Conservation (phyloP, 2,113 vertebrate species). For the Hydrolagus affinis region DNA sequence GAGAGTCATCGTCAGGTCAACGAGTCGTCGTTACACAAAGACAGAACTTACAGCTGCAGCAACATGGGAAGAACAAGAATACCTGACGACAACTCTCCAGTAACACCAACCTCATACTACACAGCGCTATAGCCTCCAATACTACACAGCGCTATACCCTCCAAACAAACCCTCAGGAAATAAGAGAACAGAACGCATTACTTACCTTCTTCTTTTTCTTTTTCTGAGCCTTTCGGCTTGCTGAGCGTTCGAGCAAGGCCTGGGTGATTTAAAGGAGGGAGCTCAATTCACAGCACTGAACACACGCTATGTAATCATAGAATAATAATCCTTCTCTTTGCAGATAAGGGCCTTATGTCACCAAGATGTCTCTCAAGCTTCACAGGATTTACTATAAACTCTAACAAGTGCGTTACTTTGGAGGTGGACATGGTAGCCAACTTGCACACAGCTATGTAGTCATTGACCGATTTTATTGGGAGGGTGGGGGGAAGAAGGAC, state of each 20-base stretch:
- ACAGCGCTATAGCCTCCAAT: not conserved
- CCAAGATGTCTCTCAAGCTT: not conserved
- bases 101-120: not conserved
- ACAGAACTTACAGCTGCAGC: accelerated
- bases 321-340: not conserved
- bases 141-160: not conserved
- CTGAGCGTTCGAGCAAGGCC: slow-evolving; percentile 90
- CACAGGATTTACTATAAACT: no score
- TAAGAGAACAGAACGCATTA: not conserved
- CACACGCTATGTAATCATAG: not conserved
- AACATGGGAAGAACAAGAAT: not conserved
- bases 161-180: not conserved
- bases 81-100: not conserved
- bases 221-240: slow-evolving; percentile 93
- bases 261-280: slow-evolving; percentile 40
- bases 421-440: no score
- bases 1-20: no score
- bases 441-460: no score
- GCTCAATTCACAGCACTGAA: not conserved
- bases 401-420: no score
- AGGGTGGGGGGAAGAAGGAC: no score
- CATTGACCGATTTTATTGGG: no score
- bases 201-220: slow-evolving; percentile 99
- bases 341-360: not conserved
- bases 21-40: not conserved